Base-by-base conservation (phyloP, 2,113 vertebrate species). In the Phaethornis superciliosus region DNA sequence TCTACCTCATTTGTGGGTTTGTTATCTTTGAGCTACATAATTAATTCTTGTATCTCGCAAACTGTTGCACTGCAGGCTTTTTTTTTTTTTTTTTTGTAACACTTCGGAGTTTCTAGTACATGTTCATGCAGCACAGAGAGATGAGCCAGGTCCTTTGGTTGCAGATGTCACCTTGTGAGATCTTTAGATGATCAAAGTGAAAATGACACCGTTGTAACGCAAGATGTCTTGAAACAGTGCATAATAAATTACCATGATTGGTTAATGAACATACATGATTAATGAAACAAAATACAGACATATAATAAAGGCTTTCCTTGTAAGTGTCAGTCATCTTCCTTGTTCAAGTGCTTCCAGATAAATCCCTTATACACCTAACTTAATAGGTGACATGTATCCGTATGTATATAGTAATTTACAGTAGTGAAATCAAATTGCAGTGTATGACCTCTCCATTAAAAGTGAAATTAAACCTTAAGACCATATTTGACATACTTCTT, bases 251-350 rank as follows among this genome's bases (percentile, higher is more conserved):
- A 49, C 52, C 27, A 33, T 47, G 82, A 97, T 86, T 89, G 85
- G 91, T 85, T 95, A 95, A 96, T 91, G 84, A 95, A 91, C 87
- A 62, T 95, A 65, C 90, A 94, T 85, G 92, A 93, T 94, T 92
- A 94, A 95, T 94, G 94, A 93, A 96, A 90, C 72, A 95, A 93
- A 95, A 95, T 81, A 89, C 85, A 94, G 89, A 68, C 84, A 47
- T 88, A 76, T 86, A 91, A 86, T 86, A 84, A 94, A 95, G 62
- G 56, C 3, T 74, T 90, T 79, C 68, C 88, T 92, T 71, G 77
- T 94, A 93, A 76, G 44, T 75, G 82, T 90, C 93, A 95, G 15
- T 88, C 69, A 92, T 75, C 19, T 58, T 88, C 4, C 52, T 35
- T 68, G 19, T 81, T 91, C 79, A 90, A 90, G 47, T 56, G 30